These are phyloP conservation scores for Apus apus DNA, from an alignment of 2,113 vertebrate genomes.

Conservation along the genomic window DNA sequence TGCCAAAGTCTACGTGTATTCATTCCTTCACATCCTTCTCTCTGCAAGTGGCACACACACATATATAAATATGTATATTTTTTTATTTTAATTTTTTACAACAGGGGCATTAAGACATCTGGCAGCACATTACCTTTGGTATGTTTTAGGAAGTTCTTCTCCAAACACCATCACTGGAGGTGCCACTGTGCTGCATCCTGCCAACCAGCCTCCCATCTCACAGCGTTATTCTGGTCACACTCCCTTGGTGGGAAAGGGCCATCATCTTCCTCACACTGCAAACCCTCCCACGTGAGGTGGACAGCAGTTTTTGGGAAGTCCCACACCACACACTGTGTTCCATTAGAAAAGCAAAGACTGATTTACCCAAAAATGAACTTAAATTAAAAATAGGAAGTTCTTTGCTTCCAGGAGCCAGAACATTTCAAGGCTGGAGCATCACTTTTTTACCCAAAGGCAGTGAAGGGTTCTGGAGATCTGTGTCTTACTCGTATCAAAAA, in stretches of 20 bases:
- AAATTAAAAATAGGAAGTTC: background rate
- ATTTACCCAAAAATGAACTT: background rate
- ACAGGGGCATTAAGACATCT: background rate
- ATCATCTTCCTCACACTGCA: accelerated
- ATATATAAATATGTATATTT: too few relatives aligned
- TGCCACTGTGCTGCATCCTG: background rate
- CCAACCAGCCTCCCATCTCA: background rate
- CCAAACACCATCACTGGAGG: background rate
- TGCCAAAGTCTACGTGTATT: background rate
- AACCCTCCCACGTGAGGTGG: background rate
- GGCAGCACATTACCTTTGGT: background rate
- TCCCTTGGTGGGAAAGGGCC: background rate
- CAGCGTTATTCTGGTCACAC: background rate
- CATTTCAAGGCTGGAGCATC: background rate
- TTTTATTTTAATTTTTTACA: background rate
- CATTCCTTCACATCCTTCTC: background rate
- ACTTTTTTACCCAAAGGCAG: too few relatives aligned
- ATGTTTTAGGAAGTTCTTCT: background rate
- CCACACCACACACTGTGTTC: background rate
- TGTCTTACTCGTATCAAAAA: too few relatives aligned
- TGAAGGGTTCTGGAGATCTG: too few relatives aligned
- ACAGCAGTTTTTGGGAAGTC: background rate
- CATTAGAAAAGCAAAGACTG: background rate
- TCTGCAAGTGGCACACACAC: background rate
- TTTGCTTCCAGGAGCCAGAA: background rate